Evolutionary conservation across 2,888 invertebrate genomes (phyloP), one percentile per base, ranked within the genome.

Genomic region (Pseudolycoriella hygida): DNA sequence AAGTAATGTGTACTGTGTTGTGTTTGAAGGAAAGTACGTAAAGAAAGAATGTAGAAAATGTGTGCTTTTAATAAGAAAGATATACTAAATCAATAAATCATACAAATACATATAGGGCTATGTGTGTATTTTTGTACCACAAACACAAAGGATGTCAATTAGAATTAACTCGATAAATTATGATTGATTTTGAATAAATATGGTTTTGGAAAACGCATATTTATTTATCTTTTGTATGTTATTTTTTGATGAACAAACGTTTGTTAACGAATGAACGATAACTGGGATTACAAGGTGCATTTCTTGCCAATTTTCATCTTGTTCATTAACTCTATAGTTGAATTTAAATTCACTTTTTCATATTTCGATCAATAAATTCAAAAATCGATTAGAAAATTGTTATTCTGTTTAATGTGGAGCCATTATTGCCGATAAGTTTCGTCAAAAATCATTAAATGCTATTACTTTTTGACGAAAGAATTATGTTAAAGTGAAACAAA

Each of bases 361-460:
- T 4, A 39, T 39, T 40, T 40, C 12, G 12, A 18, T 18, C 14
- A 11, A 39, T 5, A 3, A 34, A 34, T 10, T 17, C 39, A 17
- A 39, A 37, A 37, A 14, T 12, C 8, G 5, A 18, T 53, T 49
- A 49, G 50, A 52, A 47, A 39, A 32, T 18, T n/a, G n/a, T 45
- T 49, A 34, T 49, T 50, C n/a, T 50, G 50, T 46, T 43, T 40
- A 48, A 61, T 62, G 63, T 60, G 59, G 64, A 67, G 64, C 64
- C 65, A 63, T 65, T 60, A 62, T 61, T 60, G 63, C 62, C 63
- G 62, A 63, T 66, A 66, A 63, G 65, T 64, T 64, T 65, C 65
- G 66, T 66, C 62, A 62, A 64, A 65, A 65, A 65, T 65, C 64
- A 57, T 57, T 57, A 19, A 34, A 37, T 43, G 14, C 30, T 58